Evolutionary conservation across 2,888 invertebrate species (phyloP).

Genomic region (Nematopogon swammerdamellus): DNA sequence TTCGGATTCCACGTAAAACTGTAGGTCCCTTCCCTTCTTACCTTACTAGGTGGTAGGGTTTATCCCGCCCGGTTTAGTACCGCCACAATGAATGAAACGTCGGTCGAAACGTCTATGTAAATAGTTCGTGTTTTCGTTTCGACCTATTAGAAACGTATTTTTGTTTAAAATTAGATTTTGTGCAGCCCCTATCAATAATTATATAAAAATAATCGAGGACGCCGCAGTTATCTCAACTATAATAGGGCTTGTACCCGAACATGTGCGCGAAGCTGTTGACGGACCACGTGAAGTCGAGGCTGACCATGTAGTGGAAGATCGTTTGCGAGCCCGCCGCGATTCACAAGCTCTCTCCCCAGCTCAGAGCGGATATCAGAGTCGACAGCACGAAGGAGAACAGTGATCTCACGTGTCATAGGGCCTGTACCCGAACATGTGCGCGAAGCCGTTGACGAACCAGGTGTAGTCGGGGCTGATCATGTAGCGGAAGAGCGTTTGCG

Average conservation of each 20-base stretch:
- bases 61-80: too few relatives aligned
- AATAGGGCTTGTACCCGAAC: slow-evolving; percentile 58
- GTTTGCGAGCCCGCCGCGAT: slow-evolving; percentile 58
- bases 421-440: slow-evolving; percentile 62
- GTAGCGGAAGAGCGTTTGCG: slow-evolving; percentile 70
- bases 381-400: slow-evolving; percentile 79
- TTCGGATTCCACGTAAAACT: too few relatives aligned
- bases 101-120: too few relatives aligned
- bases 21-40: too few relatives aligned
- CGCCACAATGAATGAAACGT: too few relatives aligned
- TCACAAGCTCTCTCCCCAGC: slow-evolving; percentile 55
- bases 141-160: too few relatives aligned
- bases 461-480: slow-evolving; percentile 67
- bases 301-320: slow-evolving; percentile 65
- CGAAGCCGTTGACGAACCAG: slow-evolving; percentile 78
- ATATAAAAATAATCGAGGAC: too few relatives aligned
- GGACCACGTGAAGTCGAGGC: slow-evolving; percentile 75
- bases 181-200: too few relatives aligned
- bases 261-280: slow-evolving; percentile 76
- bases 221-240: slow-evolving; percentile 58
- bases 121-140: too few relatives aligned
- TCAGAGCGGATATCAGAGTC: slow-evolving; percentile 62
- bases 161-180: too few relatives aligned
- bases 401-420: slow-evolving; percentile 62
- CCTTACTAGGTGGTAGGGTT: too few relatives aligned